phyloP scores from a whole-genome alignment of 2,113 vertebrate species.

The Morphnarchus princeps region DNA sequence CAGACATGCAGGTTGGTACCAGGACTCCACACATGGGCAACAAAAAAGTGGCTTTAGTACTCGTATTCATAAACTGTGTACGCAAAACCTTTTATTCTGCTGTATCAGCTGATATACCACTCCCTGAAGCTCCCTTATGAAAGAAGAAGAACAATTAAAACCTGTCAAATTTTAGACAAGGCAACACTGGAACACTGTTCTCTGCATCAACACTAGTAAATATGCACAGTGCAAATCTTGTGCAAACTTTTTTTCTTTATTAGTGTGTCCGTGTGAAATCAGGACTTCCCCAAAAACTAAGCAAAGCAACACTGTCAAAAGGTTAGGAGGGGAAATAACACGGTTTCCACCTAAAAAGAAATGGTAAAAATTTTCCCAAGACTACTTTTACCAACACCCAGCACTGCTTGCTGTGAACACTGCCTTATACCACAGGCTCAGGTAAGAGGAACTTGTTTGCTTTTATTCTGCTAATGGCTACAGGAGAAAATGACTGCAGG shows the following conservation, averaged over 20 bases:
- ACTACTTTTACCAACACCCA: background rate
- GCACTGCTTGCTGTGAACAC: background rate
- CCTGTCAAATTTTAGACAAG: background rate
- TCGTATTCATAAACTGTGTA: background rate
- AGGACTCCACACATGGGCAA: background rate
- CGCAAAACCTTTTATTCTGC: fast-evolving
- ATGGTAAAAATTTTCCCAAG: background rate
- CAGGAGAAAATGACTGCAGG: background rate
- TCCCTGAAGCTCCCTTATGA: background rate
- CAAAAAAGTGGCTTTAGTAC: background rate
- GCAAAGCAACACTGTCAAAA: background rate
- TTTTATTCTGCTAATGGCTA: background rate
- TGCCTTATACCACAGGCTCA: background rate
- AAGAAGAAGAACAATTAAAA: background rate
- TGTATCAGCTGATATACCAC: background rate
- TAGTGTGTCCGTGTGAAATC: background rate
- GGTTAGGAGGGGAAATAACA: background rate
- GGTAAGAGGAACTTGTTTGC: background rate
- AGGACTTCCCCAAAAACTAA: background rate
- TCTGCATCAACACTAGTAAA: background rate
- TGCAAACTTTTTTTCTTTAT: background rate
- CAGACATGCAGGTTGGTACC: fast-evolving
- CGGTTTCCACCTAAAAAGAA: background rate
- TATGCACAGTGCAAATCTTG: background rate
- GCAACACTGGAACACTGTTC: background rate